phyloP scores from a whole-genome alignment of 2,888 invertebrate genomes.

The Sinotaia quadrata region DNA sequence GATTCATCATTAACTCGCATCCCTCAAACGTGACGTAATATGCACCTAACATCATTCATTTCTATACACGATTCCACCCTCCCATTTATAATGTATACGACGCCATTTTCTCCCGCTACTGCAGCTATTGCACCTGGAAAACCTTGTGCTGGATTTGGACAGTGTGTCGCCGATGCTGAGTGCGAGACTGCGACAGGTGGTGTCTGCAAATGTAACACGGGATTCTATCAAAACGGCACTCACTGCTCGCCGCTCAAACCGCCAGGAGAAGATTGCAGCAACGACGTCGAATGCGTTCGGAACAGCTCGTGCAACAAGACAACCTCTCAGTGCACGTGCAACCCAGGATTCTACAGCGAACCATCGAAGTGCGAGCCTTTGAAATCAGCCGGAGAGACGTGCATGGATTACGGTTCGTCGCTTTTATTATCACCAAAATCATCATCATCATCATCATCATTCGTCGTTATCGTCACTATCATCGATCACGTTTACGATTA shows the following conservation, averaged over 20 bases:
- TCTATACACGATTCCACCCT: too few relatives aligned
- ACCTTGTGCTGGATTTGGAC: constrained; percentile 27
- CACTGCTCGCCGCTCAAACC: constrained; percentile 7
- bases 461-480: background rate
- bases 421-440: too few relatives aligned
- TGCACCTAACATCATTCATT: too few relatives aligned
- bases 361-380: constrained; percentile 14
- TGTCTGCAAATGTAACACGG: constrained; percentile 24
- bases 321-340: constrained; percentile 27
- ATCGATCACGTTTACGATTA: background rate
- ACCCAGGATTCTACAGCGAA: constrained; percentile 28
- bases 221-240: constrained; percentile 19
- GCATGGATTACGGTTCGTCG: constrained; percentile 24
- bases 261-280: constrained; percentile 13
- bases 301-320: constrained; percentile 26
- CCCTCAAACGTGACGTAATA: too few relatives aligned
- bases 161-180: constrained; percentile 31
- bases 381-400: constrained; percentile 25
- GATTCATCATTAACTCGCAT: too few relatives aligned
- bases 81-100: too few relatives aligned
- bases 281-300: constrained; percentile 26
- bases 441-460: too few relatives aligned
- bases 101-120: too few relatives aligned
- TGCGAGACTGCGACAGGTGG: constrained; percentile 25
- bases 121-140: constrained; percentile 29